Evolutionary conservation across 2,888 invertebrate species (phyloP), one percentile per base, ranked within the genome.

Genomic region (Chalcis sispes): DNA sequence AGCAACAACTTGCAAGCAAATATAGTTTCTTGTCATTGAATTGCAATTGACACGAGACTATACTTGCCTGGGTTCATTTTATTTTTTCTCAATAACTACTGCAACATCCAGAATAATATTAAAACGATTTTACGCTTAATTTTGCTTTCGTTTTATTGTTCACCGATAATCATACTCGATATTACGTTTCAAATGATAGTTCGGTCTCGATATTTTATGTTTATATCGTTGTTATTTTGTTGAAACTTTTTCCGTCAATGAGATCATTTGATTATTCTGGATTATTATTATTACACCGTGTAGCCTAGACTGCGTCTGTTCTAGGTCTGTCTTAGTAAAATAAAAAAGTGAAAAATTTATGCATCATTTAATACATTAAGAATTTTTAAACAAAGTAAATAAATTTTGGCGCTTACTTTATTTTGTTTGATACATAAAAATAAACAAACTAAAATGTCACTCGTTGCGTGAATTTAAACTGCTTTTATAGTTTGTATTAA

Each of bases 221-320:
- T 72, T 72, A 50, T 4, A 36, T 58, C 58, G 18, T 50, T 65
- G 40, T 75, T 74, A 42, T 48, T 66, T 72, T 50, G 56, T 13
- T n/a, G 15, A 48, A 61, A 62, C 36, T 42, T 20, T 48, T 67
- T 58, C 40, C 25, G 48, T 20, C n/a, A 67, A 42, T 75, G 61
- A 54, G 40, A 70, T 65, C 40, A 13, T 58, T 65, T 64, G 80
- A 87, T 89, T 89, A 89, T 89, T 89, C 88, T 88, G 88, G 88
- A 88, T 88, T 66, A 84, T 83, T 79, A 82, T 10, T 79, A 82
- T 10, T 80, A 80, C 83, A 83, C 81, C 81, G 83, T 85, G 83
- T 86, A 87, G 87, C 86, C 88, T 87, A 85, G 85, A 87, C 86
- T 88, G 87, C 85, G 87, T 88, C 86, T 88, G 88, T 88, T 85